Conservation (phyloP, 2,797 vertebrate species). For the Danio jaintianensis region DNA sequence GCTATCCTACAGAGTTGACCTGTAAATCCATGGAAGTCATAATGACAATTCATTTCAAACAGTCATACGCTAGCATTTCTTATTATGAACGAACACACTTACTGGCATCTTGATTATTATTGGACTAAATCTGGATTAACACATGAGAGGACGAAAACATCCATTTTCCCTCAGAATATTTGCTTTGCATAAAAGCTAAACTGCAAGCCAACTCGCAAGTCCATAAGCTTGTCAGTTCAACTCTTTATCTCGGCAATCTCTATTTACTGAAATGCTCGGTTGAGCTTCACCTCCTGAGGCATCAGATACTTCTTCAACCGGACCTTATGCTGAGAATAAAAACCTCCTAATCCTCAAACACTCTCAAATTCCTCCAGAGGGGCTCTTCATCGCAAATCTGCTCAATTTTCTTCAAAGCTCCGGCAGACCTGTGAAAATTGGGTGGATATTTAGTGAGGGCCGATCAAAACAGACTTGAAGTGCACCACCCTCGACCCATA, state of each 20-base stretch:
- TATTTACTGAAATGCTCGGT: conserved; percentile 58
- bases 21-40: not conserved
- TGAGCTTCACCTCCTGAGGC: conserved; percentile 58
- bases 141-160: not conserved
- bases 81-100: not conserved
- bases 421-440: conserved; percentile 49
- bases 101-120: not conserved
- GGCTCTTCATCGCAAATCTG: conserved; percentile 64
- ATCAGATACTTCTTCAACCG: conserved; percentile 58
- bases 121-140: not conserved
- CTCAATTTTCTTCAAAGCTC: conserved; percentile 73
- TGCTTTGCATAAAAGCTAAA: conserved; percentile 28
- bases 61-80: not conserved
- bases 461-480: conserved; percentile 51
- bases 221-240: conserved; percentile 38
- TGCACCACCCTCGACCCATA: conserved; percentile 37
- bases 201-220: conserved; percentile 15
- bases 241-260: conserved; percentile 58
- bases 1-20: not conserved
- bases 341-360: conserved; percentile 78
- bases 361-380: conserved; percentile 64
- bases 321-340: conserved; percentile 65
- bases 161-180: not conserved
- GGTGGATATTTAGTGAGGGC: conserved; percentile 57
- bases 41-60: not conserved